Evolutionary conservation across 2,797 vertebrate species (phyloP).

Genomic region (Chelmon rostratus): DNA sequence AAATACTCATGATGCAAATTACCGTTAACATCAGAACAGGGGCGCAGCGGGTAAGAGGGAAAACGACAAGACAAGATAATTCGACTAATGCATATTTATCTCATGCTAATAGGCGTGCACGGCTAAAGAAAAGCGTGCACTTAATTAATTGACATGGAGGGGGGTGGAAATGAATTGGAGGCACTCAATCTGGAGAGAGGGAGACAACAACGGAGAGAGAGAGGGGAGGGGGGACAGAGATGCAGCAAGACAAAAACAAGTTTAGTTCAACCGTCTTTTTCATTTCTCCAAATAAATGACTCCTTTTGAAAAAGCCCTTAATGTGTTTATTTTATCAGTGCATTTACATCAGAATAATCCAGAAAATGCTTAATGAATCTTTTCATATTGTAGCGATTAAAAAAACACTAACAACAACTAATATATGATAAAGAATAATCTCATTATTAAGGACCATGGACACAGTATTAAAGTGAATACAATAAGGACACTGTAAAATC

Average conservation of each 20-base stretch:
- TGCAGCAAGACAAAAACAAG: conserved; percentile 26
- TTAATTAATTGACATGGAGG: conserved; percentile 87
- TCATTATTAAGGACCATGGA: background rate
- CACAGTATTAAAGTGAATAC: background rate
- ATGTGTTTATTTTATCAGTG: background rate
- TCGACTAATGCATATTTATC: conserved; percentile 87
- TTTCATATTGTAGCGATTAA: background rate
- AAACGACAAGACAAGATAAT: conserved; percentile 81
- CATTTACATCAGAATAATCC: background rate
- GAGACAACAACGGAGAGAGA: conserved; percentile 50
- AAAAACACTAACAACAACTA: background rate
- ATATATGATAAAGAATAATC: background rate
- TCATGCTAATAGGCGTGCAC: conserved; percentile 85
- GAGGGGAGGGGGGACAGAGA: background rate
- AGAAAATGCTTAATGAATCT: background rate
- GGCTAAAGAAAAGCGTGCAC: conserved; percentile 84
- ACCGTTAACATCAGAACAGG: conserved; percentile 74
- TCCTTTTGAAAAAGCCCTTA: background rate
- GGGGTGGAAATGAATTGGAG: conserved; percentile 75
- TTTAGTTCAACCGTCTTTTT: background rate
- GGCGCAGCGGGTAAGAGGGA: conserved; percentile 38
- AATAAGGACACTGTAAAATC: background rate
- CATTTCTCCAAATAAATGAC: background rate
- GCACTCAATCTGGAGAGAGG: conserved; percentile 79
- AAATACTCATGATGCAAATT: conserved; percentile 84